Percentiles rank a stretch among this genome's conserved stretches.
Evolutionary conservation across 2,797 vertebrate species (phyloP).

Genomic region (Antrozous pallidus): DNA sequence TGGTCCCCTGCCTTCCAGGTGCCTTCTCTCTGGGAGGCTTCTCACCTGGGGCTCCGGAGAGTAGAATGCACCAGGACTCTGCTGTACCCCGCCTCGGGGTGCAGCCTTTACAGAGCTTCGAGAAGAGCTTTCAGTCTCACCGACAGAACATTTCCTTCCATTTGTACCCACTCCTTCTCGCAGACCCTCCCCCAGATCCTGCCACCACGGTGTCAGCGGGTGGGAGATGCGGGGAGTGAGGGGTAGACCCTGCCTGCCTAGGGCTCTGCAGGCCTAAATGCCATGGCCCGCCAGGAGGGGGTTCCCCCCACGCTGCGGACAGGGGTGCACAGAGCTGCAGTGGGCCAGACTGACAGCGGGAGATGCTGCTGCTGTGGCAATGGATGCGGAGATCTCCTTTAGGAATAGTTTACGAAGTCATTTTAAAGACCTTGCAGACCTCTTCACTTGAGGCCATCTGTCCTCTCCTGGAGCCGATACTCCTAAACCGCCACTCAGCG

Average conservation of each 20-base stretch:
- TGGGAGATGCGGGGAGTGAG: neutral
- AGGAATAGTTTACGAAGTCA: neutral
- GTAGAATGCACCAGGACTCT: neutral
- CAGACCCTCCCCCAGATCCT: neutral
- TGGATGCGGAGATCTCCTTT: neutral
- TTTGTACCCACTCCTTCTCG: neutral
- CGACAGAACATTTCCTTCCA: neutral
- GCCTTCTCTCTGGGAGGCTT: neutral
- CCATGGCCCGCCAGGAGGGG: neutral
- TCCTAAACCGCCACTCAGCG: neutral
- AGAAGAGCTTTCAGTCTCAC: neutral
- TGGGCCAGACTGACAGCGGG: neutral
- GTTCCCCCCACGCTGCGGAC: neutral
- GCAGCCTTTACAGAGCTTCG: neutral
- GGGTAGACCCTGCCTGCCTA: neutral
- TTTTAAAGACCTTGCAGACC: neutral
- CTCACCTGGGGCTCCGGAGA: too few relatives aligned
- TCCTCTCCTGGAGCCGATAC: neutral
- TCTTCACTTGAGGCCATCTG: neutral
- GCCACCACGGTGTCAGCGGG: neutral
- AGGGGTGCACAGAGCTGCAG: rapidly evolving
- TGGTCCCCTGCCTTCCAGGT: neutral
- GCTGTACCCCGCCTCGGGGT: neutral
- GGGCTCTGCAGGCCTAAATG: neutral
- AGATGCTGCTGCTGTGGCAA: neutral